These are phyloP conservation scores for Heliconius nattereri DNA, from an alignment of 1,140 invertebrate species.

Conservation along the genomic window DNA sequence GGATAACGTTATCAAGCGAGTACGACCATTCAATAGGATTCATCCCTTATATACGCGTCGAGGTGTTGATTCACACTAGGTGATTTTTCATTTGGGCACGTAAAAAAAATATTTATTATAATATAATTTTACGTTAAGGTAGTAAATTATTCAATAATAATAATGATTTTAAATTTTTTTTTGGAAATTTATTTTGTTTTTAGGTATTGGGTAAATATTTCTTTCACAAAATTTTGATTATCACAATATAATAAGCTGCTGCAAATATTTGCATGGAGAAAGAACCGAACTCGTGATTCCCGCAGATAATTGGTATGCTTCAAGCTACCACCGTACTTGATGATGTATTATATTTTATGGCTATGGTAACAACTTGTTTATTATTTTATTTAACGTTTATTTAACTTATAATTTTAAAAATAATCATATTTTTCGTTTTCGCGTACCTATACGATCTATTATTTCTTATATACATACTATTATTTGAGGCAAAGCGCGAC, in stretches of 20 bases:
- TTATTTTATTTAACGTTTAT: not conserved
- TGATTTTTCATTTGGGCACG: not conserved
- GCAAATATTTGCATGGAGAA: not conserved
- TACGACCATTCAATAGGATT: constrained; percentile 32
- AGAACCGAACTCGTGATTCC: not conserved
- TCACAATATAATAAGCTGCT: too few relatives aligned
- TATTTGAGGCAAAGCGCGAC: too few relatives aligned
- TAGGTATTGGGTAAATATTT: too few relatives aligned
- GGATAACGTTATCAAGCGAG: constrained; percentile 30
- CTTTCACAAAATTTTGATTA: too few relatives aligned
- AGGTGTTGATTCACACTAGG: constrained; percentile 28
- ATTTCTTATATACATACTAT: too few relatives aligned
- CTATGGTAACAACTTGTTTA: not conserved
- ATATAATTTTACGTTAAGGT: not conserved
- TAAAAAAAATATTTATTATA: not conserved
- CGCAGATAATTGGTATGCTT: not conserved
- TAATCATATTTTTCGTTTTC: too few relatives aligned
- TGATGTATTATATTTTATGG: not conserved
- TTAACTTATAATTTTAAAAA: too few relatives aligned
- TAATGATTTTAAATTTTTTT: too few relatives aligned
- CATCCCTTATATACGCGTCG: constrained; percentile 37
- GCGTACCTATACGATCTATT: too few relatives aligned
- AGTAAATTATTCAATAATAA: too few relatives aligned
- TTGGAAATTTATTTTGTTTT: too few relatives aligned
- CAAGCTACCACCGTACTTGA: not conserved